phyloP scores from a whole-genome alignment of 2,888 invertebrate species.

The Lasioglossum leucozonium region DNA sequence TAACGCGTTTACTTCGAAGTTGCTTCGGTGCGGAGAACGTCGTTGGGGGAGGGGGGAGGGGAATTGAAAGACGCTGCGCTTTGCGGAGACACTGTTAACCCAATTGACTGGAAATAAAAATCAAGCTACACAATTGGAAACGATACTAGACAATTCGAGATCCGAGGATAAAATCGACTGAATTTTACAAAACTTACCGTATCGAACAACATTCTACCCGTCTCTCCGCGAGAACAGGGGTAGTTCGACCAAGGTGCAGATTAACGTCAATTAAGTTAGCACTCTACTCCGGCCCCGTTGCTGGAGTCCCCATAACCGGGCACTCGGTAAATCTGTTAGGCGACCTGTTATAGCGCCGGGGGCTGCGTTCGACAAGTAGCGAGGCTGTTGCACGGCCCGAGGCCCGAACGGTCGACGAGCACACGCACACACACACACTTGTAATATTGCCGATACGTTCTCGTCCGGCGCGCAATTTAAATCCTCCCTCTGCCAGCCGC shows the following conservation, averaged over 20 bases:
- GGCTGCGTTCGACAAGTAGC: background rate
- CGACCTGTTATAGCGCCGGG: background rate
- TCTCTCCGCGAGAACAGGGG: background rate
- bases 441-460: constrained; percentile 56
- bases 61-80: background rate
- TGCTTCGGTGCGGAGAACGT: background rate
- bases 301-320: constrained; percentile 50
- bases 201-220: background rate
- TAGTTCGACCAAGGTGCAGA: background rate
- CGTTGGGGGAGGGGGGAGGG: too few species aligned
- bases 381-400: background rate
- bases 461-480: constrained; percentile 50
- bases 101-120: too few species aligned
- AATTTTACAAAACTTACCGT: background rate
- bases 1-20: background rate
- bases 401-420: constrained; percentile 20
- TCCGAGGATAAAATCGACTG: too few species aligned
- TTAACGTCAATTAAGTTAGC: constrained; percentile 56
- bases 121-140: too few species aligned
- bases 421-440: constrained; percentile 5
- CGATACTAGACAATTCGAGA: too few species aligned
- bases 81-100: background rate
- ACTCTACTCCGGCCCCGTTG: constrained; percentile 56
- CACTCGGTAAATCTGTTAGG: constrained; percentile 57
- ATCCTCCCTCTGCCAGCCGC: constrained; percentile 21